These are phyloP conservation scores for Danaus chrysippus DNA, from an alignment of 2,888 invertebrate genomes.

Conservation along the genomic window DNA sequence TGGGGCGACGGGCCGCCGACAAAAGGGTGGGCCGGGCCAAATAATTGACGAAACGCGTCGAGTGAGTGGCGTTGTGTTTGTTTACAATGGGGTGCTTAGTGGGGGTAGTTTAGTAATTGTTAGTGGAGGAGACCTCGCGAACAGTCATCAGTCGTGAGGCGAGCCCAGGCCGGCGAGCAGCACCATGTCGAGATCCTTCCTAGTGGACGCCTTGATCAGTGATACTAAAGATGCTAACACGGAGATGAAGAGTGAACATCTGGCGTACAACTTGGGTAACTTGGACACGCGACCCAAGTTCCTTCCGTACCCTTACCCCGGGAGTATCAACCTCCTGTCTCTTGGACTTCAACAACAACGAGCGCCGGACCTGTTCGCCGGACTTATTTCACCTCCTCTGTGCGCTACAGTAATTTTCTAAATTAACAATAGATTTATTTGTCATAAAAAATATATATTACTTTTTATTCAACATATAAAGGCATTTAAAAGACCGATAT, in stretches of 20 bases:
- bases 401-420: too few species aligned
- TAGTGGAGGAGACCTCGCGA: constrained; percentile 60
- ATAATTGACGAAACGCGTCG: constrained; percentile 79
- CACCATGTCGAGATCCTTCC: constrained; percentile 86
- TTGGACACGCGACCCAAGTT: constrained; percentile 68
- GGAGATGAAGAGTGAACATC: constrained; percentile 60
- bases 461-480: too few species aligned
- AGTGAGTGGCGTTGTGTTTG: constrained; percentile 73
- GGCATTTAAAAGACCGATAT: too few species aligned
- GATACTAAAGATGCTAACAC: constrained; percentile 74
- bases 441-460: too few species aligned
- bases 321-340: constrained; percentile 81
- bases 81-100: constrained; percentile 76
- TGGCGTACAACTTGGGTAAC: constrained; percentile 60
- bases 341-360: constrained; percentile 81
- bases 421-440: too few species aligned
- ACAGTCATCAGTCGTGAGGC: constrained; percentile 55
- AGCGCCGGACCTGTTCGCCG: constrained; percentile 69
- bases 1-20: constrained; percentile 74
- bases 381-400: too few species aligned
- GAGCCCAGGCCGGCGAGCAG: constrained; percentile 42
- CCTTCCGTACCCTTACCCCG: constrained; percentile 81
- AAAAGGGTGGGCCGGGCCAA: constrained; percentile 77
- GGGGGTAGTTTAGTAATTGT: constrained; percentile 79
- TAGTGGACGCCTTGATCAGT: constrained; percentile 89